Evolutionary conservation across 2,797 vertebrate species (phyloP).

Genomic region (Philypnodon macrostomus): DNA sequence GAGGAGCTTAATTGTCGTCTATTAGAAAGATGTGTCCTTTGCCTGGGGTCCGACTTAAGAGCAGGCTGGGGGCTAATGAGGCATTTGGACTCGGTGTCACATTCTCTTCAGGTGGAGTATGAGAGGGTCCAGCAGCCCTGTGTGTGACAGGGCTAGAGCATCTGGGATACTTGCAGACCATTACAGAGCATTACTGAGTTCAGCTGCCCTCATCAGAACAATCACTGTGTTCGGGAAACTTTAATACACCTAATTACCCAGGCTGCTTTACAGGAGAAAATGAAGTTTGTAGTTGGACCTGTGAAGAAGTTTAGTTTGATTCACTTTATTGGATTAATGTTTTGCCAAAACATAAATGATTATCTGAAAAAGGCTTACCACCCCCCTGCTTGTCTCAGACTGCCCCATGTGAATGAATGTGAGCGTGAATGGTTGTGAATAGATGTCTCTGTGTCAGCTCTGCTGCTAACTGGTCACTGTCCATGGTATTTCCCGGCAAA

Average conservation of each 20-base stretch:
- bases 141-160: slow-evolving; percentile 43
- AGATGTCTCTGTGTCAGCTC: no score
- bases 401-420: no score
- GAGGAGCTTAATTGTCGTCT: slow-evolving; percentile 41
- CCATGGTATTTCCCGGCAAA: no score
- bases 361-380: no score
- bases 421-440: no score
- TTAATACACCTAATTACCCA: slow-evolving; percentile 47
- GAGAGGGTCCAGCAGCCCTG: slow-evolving; percentile 33
- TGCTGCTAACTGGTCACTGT: no score
- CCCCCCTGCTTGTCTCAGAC: no score
- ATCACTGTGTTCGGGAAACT: slow-evolving; percentile 27
- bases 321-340: slow-evolving; percentile 1
- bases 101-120: slow-evolving; percentile 53
- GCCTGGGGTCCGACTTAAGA: slow-evolving; percentile 22
- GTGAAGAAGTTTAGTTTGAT: neutral
- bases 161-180: slow-evolving; percentile 60
- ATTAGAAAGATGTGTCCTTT: slow-evolving; percentile 37
- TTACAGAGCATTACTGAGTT: slow-evolving; percentile 56
- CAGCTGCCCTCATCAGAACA: slow-evolving; percentile 25
- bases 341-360: neutral
- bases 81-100: slow-evolving; percentile 48
- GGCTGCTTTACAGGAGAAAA: slow-evolving; percentile 12
- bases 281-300: slow-evolving; percentile 15
- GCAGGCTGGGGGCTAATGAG: slow-evolving; percentile 54